Conservation (phyloP, 2,113 vertebrate species). For the Murina feae region DNA sequence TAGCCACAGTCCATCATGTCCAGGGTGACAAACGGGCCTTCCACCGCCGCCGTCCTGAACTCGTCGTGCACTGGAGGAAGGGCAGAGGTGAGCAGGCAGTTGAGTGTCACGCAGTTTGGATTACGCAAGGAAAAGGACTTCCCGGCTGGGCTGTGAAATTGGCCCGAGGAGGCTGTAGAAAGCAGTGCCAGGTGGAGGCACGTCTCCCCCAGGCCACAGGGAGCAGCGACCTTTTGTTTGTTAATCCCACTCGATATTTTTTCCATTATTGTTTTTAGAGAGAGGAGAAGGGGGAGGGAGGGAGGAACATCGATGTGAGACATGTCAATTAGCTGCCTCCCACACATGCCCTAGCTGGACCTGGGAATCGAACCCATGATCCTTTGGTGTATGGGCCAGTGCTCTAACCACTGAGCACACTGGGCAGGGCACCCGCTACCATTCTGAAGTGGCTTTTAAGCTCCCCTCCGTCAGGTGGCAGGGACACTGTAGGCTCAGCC, state of each 20-base stretch:
- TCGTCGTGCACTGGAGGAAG: conserved; percentile 89
- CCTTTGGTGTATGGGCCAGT: no score
- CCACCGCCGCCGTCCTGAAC: conserved; percentile 91
- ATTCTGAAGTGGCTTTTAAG: background rate
- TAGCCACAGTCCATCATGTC: conserved; percentile 98
- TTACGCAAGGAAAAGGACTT: background rate
- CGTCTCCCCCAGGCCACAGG: background rate
- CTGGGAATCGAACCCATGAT: no score
- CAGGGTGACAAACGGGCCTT: conserved; percentile 89
- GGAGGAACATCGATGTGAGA: no score
- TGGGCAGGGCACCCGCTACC: background rate
- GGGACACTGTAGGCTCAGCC: background rate
- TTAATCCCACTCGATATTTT: no score
- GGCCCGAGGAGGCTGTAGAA: background rate
- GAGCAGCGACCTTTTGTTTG: background rate
- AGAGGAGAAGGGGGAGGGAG: no score
- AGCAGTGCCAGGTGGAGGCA: background rate
- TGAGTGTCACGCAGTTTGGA: background rate
- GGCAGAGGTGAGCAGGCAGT: background rate
- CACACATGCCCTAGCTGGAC: no score
- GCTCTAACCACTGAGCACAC: no score
- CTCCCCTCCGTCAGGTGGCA: background rate
- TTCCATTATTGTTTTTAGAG: no score
- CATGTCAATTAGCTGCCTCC: no score
- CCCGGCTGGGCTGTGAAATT: background rate